Percentiles rank a stretch among this genome's conserved stretches.
phyloP scores from a whole-genome alignment of 2,888 invertebrate species.

The Hemistola chrysoprasaria region DNA sequence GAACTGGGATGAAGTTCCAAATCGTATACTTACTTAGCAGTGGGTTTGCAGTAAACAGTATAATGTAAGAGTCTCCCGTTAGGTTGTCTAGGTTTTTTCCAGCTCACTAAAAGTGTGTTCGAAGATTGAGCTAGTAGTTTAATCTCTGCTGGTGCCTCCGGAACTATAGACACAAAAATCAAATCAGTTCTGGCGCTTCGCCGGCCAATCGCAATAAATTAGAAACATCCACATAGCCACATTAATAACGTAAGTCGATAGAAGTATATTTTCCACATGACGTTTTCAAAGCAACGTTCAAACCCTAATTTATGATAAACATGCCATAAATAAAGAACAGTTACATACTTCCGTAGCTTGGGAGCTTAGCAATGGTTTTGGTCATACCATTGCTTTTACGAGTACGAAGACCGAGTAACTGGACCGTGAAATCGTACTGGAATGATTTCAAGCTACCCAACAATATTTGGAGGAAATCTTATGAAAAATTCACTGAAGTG shows the following conservation, averaged over 20 bases:
- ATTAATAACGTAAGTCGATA: too few relatives aligned
- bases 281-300: too few relatives aligned
- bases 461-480: conserved; percentile 1
- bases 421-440: conserved; percentile 1
- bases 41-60: conserved; percentile 86
- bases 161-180: conserved; percentile 80
- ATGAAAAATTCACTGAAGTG: neutral
- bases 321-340: too few relatives aligned
- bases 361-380: too few relatives aligned
- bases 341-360: too few relatives aligned
- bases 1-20: too few relatives aligned
- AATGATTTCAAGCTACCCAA: conserved; percentile 1
- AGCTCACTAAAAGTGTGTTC: conserved; percentile 90
- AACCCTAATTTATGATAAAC: too few relatives aligned
- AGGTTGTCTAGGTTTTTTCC: conserved; percentile 90
- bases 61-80: conserved; percentile 92
- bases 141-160: conserved; percentile 92
- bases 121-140: conserved; percentile 91
- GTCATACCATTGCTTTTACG: too few relatives aligned
- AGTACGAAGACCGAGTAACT: neutral
- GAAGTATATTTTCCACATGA: too few relatives aligned
- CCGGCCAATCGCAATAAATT: too few relatives aligned
- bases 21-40: conserved; percentile 59
- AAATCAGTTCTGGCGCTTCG: too few relatives aligned
- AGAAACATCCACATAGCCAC: too few relatives aligned